Evolutionary conservation across 2,888 invertebrate genomes (phyloP), one percentile per base, ranked within the genome.

Genomic region (Panorpa germanica): DNA sequence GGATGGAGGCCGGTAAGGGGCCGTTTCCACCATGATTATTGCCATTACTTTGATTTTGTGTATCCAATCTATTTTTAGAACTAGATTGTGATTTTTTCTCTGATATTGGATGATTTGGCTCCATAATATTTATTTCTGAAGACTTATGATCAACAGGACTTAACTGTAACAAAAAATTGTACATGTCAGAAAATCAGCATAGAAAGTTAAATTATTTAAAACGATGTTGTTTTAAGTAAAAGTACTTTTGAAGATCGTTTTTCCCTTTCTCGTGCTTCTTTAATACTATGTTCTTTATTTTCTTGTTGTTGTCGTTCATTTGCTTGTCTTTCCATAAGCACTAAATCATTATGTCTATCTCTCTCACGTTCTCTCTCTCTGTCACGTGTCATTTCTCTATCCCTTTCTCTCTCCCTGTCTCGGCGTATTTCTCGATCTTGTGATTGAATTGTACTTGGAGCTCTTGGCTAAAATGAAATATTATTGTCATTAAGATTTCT

Each of bases 221-320:
- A n/a, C n/a, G n/a, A n/a, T n/a, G n/a, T n/a, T n/a, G n/a, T n/a
- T n/a, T n/a, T n/a, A n/a, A n/a, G n/a, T n/a, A n/a, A n/a, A n/a
- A n/a, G n/a, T n/a, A 40, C 41, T 35, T 40, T 39, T 16, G 35
- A 35, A 26, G 37, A 29, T 21, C 38, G 29, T 27, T 36, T 35
- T 9, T 37, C 37, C 11, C 23, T 17, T 16, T 35, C 35, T 11
- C 34, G 34, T 8, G 34, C 52, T 40, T 57, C 52, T 42, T 54
- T 45, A 22, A 47, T 47, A 43, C 49, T 47, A n/a, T n/a, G n/a
- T n/a, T n/a, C n/a, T 36, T 49, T 40, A 37, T 51, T 50, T 30
- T 52, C 51, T 17, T 45, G 43, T 32, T 50, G 44, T 33, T 50
- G 45, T 28, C 52, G 49, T 16, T 48, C 48, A 33, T 53, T 50